Percentiles rank a stretch among this genome's conserved stretches.
phyloP scores from a whole-genome alignment of 2,888 invertebrate species.

The Caenorhabditis sp. region DNA sequence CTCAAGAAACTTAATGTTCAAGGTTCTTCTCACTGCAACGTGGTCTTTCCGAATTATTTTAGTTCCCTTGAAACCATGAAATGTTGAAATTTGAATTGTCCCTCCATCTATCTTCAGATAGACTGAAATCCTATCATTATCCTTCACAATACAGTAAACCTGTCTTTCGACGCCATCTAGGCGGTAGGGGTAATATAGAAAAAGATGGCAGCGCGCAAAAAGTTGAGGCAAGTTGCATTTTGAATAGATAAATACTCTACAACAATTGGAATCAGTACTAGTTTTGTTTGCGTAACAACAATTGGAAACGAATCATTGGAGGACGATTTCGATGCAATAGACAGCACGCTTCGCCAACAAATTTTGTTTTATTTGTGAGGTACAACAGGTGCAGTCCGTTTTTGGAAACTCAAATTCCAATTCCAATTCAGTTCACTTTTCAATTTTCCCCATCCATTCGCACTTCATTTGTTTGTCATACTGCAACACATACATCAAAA shows the following conservation, averaged over 20 bases:
- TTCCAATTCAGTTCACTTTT: conserved; percentile 6
- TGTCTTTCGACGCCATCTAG: conserved; percentile 24
- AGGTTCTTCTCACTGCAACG: not conserved
- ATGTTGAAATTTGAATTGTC: not conserved
- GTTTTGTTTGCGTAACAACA: conserved; percentile 64
- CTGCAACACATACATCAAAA: not conserved
- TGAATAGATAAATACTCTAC: conserved; percentile 60
- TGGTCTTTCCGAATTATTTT: not conserved
- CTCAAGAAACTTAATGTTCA: not conserved
- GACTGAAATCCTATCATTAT: not conserved
- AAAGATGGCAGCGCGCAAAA: conserved; percentile 4
- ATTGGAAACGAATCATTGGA: conserved; percentile 50
- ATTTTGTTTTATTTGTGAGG: conserved; percentile 43
- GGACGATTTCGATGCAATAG: conserved; percentile 43
- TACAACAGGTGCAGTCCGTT: conserved; percentile 2
- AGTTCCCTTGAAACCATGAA: not conserved
- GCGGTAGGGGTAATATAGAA: not conserved
- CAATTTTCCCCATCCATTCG: not conserved
- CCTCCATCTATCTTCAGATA: not conserved
- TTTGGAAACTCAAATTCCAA: conserved; percentile 16
- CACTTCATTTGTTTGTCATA: not conserved
- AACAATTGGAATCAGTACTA: conserved; percentile 57
- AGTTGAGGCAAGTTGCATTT: conserved; percentile 43
- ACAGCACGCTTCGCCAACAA: not conserved
- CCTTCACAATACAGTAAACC: conserved; percentile 9